phyloP scores from a whole-genome alignment of 2,888 invertebrate genomes.

The Tridacna gigas region DNA sequence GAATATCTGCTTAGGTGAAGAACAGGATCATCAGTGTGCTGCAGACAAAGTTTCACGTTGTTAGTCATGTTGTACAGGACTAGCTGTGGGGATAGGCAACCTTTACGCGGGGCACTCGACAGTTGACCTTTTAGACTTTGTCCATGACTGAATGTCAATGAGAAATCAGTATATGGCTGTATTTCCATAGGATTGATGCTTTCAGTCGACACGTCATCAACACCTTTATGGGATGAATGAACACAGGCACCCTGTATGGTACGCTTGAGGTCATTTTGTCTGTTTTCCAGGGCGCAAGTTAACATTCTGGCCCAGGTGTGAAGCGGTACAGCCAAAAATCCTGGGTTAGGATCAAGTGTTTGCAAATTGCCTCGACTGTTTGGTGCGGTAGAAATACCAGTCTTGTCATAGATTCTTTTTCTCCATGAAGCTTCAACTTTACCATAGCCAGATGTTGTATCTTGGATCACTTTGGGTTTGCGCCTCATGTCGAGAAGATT shows the following conservation, averaged over 20 bases:
- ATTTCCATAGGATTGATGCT: constrained; percentile 30
- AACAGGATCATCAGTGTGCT: constrained; percentile 67
- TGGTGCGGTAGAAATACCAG: constrained; percentile 7
- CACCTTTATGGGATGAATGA: neutral
- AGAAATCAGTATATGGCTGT: constrained; percentile 62
- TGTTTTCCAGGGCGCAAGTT: constrained; percentile 21
- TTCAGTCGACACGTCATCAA: constrained; percentile 57
- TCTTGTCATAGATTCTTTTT: constrained; percentile 58
- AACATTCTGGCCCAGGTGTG: constrained; percentile 30
- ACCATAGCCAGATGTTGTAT: constrained; percentile 28
- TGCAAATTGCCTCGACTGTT: constrained; percentile 17
- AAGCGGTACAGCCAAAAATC: constrained; percentile 12
- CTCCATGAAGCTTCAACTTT: constrained; percentile 64
- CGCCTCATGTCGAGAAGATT: constrained; percentile 59
- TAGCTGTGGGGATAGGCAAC: constrained; percentile 59
- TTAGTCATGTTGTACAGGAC: constrained; percentile 66
- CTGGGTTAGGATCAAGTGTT: constrained; percentile 9
- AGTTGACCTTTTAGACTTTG: constrained; percentile 65
- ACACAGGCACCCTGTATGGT: neutral
- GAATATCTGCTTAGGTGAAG: constrained; percentile 62
- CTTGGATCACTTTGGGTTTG: constrained; percentile 58
- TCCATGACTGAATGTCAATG: constrained; percentile 58
- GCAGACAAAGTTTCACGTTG: constrained; percentile 65
- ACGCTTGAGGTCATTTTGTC: constrained; percentile 24
- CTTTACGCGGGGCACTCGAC: constrained; percentile 60